Evolutionary conservation across 2,888 invertebrate genomes (phyloP).

Genomic region (Leistus spinibarbis): DNA sequence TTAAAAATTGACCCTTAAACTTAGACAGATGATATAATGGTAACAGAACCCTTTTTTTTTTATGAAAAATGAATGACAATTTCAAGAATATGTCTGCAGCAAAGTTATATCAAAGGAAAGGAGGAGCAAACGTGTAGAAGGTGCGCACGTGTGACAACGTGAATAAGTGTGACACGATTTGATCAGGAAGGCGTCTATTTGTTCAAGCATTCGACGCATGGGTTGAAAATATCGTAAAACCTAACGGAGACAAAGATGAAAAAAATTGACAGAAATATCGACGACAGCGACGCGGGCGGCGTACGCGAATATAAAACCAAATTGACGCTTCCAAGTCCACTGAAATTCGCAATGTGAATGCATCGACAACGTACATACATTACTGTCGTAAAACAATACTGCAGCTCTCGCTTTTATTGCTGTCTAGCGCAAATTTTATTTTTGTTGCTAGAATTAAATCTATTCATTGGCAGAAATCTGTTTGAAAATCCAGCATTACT

Average conservation of each 20-base stretch:
- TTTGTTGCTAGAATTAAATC: too few species aligned
- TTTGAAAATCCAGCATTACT: too few species aligned
- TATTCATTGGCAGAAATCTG: too few species aligned
- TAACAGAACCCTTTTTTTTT: too few species aligned
- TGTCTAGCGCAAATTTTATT: too few species aligned
- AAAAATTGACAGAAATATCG: conserved; percentile 27
- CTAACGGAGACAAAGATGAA: conserved; percentile 12
- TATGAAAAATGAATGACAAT: neutral
- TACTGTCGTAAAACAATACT: conserved; percentile 22
- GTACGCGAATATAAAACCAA: conserved; percentile 35
- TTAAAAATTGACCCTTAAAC: too few species aligned
- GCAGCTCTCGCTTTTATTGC: neutral
- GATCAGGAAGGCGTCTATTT: conserved; percentile 1
- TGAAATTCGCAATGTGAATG: conserved; percentile 33
- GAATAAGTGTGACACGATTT: neutral
- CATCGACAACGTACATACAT: conserved; percentile 20
- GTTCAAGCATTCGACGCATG: neutral
- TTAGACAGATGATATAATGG: too few species aligned
- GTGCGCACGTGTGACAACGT: neutral
- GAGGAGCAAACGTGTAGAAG: neutral
- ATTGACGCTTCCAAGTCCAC: conserved; percentile 27
- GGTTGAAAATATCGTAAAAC: conserved; percentile 28
- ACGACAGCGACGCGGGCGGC: neutral
- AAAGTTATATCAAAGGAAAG: neutral
- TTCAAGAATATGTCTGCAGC: neutral